Base-by-base conservation (phyloP, 1,140 invertebrate genomes). In the Diabrotica undecimpunctata region DNA sequence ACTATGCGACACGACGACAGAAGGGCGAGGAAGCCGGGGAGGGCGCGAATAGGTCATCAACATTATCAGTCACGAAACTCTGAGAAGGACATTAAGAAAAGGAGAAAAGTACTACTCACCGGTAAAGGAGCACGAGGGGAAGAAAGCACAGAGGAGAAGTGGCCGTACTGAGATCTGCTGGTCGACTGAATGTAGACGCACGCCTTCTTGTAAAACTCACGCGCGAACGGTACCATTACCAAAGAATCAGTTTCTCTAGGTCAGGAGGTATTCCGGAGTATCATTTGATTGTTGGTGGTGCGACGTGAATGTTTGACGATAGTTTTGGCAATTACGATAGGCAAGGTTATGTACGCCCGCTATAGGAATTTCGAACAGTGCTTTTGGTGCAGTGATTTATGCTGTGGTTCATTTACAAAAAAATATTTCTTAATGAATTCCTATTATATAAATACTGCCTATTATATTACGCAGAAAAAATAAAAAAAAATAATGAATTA, bases 171-270 rank as follows among this genome's bases (percentile, higher is more conserved):
- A 61, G 50, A 39, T 61, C 59, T 61, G 46, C 59, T 51, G 59
- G 41, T 50, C 59, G 59, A 61, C 59, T 61, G 59, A 61, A 50
- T 12, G 14, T 13, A 12, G 35, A 35, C 11, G 41, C n/a, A 50
- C 41, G 41, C 41, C 59, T 51, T 61, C 46, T 51, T 25, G n/a
- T 12, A 25, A 52, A 14, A 51, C 59, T 61, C 59, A 25, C 41
- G 54, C 54, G 59, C 59, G n/a, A 57, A 57, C 25, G 41, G 25
- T 39, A 41, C 59, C 59, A 61, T 25, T 36, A 46, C 54, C 50
- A 50, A 61, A 61, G 59, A 61, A 61, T 35, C 10, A 52, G 25
- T 61, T 61, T 61, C 59, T 61, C 59, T 61, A 61, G 59, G 59
- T 61, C 59, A 61, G 13, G 50, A 61, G 41, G 50, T 52, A 61